Conservation (phyloP, 2,113 vertebrate species). For the Alouatta palliata region DNA sequence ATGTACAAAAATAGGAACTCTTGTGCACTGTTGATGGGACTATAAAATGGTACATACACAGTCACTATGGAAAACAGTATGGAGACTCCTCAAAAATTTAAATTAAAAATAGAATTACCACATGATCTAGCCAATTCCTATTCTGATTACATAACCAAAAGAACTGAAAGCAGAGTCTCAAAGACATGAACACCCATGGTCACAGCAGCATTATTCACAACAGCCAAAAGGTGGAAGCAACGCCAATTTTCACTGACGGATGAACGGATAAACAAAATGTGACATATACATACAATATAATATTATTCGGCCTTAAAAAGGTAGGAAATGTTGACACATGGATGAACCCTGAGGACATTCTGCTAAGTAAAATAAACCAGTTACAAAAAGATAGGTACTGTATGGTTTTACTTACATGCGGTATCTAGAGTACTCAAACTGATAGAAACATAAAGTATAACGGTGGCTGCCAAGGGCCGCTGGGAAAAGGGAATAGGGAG, state of each 20-base stretch:
- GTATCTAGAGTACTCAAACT: not conserved
- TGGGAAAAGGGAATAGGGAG: not conserved
- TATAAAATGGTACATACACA: not conserved
- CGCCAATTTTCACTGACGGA: not conserved
- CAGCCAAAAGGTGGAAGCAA: not conserved
- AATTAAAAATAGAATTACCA: constrained; percentile 19
- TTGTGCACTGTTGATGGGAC: not conserved
- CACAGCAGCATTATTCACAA: not conserved
- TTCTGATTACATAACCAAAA: not conserved
- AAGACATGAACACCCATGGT: not conserved
- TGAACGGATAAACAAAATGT: not conserved
- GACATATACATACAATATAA: not conserved
- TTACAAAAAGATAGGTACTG: not conserved
- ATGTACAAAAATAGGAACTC: not conserved
- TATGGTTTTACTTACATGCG: not conserved
- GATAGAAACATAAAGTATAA: not conserved
- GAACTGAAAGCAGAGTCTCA: not conserved
- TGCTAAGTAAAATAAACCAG: not conserved
- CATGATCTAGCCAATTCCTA: not conserved
- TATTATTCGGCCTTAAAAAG: not conserved
- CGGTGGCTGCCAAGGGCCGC: not conserved
- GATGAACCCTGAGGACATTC: not conserved
- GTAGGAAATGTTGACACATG: not conserved
- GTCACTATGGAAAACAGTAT: not conserved
- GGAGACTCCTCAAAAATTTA: not conserved